Evolutionary conservation across 2,113 vertebrate genomes (phyloP), one percentile per base, ranked within the genome.

Genomic region (Trematomus loennbergii): DNA sequence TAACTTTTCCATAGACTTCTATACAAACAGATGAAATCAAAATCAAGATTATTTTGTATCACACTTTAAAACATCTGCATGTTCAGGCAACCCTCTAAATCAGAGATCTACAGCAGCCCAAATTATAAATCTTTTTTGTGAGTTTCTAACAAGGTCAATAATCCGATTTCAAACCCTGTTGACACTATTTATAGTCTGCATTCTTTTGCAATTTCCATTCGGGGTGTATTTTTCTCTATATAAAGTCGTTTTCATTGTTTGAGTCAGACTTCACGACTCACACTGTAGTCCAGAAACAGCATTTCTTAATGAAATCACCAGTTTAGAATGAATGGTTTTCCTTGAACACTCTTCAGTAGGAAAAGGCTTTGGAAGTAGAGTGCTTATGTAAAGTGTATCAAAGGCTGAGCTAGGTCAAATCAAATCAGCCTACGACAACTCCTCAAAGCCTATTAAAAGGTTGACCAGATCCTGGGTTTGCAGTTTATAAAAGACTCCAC

Each of bases 401-500:
- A 40, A 73, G 61, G 50, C 67, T 18, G 40, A 66, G 60, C 46
- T 16, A 29, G 73, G 81, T 84, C 75, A 76, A 81, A 88, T 89
- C 52, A 83, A 86, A 88, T 79, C 73, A 73, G 65, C 65, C 79
- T 54, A 66, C 22, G 61, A 75, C 73, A 86, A 79, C 63, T 76
- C 72, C 49, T 67, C 54, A 77, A 83, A 91, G 70, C 84, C 60
- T 36, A 66, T 90, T 90, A 88, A 78, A 82, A 57, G 70, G 57
- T 76, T 70, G 46, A 85, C 10, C 12, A 49, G 61, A 84, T 87
- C 53, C 55, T 22, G 36, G 53, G 72, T 83, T 79, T 68, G 59
- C 77, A 18, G 66, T 64, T 81, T 79, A 74, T 63, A 82, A 86
- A 81, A 22, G 33, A 76, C 84, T 81, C 85, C 11, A 85, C 58